Percentiles rank a stretch among this genome's conserved stretches.
Conservation (phyloP, 2,797 vertebrate species). For the Eidolon dupreanum region DNA sequence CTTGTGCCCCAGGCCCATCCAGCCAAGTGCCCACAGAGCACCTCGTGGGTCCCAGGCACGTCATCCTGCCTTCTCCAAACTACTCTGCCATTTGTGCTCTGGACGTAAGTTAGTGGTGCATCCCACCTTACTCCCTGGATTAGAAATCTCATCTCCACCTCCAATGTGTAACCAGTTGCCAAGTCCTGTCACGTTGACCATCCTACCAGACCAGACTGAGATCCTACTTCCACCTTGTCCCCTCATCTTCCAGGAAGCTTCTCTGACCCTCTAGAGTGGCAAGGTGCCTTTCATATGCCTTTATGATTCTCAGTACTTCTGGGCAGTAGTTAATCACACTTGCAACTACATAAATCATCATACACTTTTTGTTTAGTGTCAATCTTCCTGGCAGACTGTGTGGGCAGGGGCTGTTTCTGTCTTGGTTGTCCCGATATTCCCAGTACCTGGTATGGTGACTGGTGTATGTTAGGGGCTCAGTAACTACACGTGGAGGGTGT, state of each 20-base stretch:
- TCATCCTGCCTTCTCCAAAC: neutral
- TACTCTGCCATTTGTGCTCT: neutral
- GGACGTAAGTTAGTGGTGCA: rapidly evolving
- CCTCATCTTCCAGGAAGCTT: neutral
- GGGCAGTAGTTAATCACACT: neutral
- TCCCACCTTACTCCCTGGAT: neutral
- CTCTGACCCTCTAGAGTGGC: neutral
- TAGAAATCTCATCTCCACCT: neutral
- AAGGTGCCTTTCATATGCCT: neutral
- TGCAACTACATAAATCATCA: neutral
- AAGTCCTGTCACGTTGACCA: neutral
- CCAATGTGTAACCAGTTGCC: neutral
- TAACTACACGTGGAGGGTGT: neutral
- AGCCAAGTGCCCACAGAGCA: neutral
- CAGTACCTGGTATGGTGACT: neutral
- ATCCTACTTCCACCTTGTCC: neutral
- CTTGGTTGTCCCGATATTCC: neutral
- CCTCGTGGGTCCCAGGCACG: neutral
- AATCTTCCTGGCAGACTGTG: neutral
- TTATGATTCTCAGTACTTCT: neutral
- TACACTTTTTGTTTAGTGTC: neutral
- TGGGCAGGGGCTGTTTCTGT: neutral
- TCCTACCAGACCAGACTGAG: neutral
- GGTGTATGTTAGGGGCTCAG: neutral
- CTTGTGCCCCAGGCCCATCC: neutral